Conservation (phyloP, 2,113 vertebrate species). For the Percina caprodes region DNA sequence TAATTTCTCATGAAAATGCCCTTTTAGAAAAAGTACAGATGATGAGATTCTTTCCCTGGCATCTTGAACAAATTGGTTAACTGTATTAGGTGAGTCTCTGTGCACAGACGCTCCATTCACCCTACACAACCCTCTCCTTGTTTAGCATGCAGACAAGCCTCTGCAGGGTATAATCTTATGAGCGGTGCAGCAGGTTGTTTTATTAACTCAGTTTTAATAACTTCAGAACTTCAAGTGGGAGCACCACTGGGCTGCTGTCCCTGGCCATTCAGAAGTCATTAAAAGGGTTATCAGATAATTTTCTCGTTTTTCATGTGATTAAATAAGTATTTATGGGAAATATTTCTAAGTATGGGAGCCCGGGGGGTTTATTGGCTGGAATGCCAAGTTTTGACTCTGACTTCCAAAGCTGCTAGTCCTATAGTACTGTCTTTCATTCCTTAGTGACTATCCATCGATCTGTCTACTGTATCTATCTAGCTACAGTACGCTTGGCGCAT, state of each 20-base stretch:
- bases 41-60: conserved; percentile 24
- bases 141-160: conserved; percentile 12
- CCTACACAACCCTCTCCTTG: conserved; percentile 23
- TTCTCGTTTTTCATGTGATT: conserved; percentile 10
- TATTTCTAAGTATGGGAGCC: conserved; percentile 21
- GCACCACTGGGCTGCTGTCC: conserved; percentile 7
- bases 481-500: not conserved
- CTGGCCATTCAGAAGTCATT: conserved; percentile 7
- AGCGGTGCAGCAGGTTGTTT: conserved; percentile 33
- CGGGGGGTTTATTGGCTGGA: not conserved
- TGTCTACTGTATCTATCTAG: not conserved
- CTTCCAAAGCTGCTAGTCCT: not conserved
- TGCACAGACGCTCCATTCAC: conserved; percentile 38
- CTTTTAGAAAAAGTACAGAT: not conserved
- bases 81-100: conserved; percentile 2
- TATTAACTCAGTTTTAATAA: conserved; percentile 47
- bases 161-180: conserved; percentile 30
- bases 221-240: conserved; percentile 17
- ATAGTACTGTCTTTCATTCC: not conserved
- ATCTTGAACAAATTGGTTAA: conserved; percentile 39
- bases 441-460: not conserved
- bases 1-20: not conserved
- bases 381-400: not conserved
- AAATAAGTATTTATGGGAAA: conserved; percentile 39
- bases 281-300: conserved; percentile 10